Conservation (phyloP, 2,113 vertebrate genomes). For the Todiramphus chloris region DNA sequence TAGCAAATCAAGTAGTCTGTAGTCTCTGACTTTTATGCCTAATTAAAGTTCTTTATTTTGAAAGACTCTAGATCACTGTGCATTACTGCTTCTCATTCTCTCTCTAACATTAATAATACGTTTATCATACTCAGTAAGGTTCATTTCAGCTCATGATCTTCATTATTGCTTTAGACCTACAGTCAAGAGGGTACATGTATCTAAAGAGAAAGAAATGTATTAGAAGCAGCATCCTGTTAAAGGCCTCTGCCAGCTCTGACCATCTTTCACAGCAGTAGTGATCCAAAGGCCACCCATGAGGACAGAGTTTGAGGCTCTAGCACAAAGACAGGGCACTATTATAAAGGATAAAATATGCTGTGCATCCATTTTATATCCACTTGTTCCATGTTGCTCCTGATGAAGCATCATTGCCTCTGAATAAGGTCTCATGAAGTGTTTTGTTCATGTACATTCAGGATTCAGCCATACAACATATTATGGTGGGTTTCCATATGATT, state of each 20-base stretch:
- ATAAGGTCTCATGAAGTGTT: neutral
- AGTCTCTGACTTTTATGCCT: neutral
- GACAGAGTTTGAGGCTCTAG: neutral
- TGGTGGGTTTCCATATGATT: neutral
- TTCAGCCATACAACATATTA: neutral
- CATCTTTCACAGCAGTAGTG: neutral
- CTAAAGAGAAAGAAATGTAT: neutral
- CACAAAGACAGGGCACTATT: neutral
- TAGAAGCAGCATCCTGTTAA: neutral
- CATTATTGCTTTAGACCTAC: neutral
- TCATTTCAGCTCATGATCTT: neutral
- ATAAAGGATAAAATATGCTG: neutral
- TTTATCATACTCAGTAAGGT: neutral
- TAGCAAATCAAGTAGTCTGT: neutral
- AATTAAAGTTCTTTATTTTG: neutral
- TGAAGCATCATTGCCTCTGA: neutral
- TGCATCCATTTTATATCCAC: neutral
- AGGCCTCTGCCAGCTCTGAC: neutral
- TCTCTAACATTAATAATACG: neutral
- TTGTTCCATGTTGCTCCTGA: neutral
- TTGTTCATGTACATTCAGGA: neutral
- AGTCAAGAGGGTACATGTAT: fast-evolving
- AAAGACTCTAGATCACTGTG: neutral
- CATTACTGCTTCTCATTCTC: neutral
- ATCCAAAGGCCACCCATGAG: neutral